Conservation (phyloP, 2,888 invertebrate genomes). For the Polyommatus icarus region DNA sequence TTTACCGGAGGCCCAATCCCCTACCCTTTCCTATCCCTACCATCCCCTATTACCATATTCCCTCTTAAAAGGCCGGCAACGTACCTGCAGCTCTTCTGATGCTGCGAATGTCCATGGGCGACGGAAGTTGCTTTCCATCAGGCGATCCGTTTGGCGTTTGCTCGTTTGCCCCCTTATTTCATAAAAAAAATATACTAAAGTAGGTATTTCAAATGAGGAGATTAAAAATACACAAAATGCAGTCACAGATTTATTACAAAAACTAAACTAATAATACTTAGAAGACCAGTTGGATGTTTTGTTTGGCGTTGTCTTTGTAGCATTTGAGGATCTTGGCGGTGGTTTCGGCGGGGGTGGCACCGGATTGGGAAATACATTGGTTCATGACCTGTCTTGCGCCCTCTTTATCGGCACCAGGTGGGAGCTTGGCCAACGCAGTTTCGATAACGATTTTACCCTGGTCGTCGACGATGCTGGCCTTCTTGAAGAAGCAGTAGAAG, state of each 20-base stretch:
- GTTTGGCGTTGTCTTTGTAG: constrained; percentile 13
- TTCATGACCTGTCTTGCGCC: not conserved
- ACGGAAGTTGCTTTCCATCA: no score
- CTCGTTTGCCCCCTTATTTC: no score
- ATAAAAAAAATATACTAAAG: no score
- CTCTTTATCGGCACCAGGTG: not conserved
- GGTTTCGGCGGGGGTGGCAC: not conserved
- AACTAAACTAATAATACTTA: constrained; percentile 3
- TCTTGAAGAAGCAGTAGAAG: constrained; percentile 28
- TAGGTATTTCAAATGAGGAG: not conserved
- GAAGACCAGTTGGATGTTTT: not conserved
- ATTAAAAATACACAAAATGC: not conserved
- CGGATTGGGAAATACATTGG: not conserved
- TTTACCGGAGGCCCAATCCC: no score
- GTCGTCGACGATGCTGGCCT: constrained; percentile 5
- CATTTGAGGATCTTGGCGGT: constrained; percentile 15
- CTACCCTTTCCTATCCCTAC: no score
- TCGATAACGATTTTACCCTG: constrained; percentile 2
- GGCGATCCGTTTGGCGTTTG: no score
- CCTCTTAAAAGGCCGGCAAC: no score
- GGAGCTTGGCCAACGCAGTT: not conserved
- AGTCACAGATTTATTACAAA: not conserved
- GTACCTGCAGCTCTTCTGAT: no score
- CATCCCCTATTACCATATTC: no score
- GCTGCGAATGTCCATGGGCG: no score